Percentiles rank a stretch among this genome's conserved stretches.
Evolutionary conservation across 1,140 invertebrate species (phyloP).

Genomic region (silkworm (Bombyx mori)): ASM3026992v2 NC_085107.1:6584001-6584500

Average conservation of each 20-base stretch:
- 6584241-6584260: constrained; percentile 39
- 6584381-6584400: too few species aligned
- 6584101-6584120: constrained; percentile 63
- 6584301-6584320: neutral
- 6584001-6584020: constrained; percentile 36
- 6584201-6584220: constrained; percentile 49
- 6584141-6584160: constrained; percentile 44
- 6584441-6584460: too few species aligned
- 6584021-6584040: constrained; percentile 39
- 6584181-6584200: constrained; percentile 45
- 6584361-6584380: too few species aligned
- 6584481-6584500: too few species aligned
- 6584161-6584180: constrained; percentile 43
- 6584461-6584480: too few species aligned
- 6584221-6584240: constrained; percentile 63
- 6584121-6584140: constrained; percentile 43
- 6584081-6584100: constrained; percentile 60
- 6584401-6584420: too few species aligned
- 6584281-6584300: constrained; percentile 1
- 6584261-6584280: neutral
- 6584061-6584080: constrained; percentile 64
- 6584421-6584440: too few species aligned
- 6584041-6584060: constrained; percentile 49
- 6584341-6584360: neutral
- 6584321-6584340: neutral